These are phyloP conservation scores for Halictus ligatus DNA, from an alignment of 2,888 invertebrate species.

Conservation along the genomic window DNA sequence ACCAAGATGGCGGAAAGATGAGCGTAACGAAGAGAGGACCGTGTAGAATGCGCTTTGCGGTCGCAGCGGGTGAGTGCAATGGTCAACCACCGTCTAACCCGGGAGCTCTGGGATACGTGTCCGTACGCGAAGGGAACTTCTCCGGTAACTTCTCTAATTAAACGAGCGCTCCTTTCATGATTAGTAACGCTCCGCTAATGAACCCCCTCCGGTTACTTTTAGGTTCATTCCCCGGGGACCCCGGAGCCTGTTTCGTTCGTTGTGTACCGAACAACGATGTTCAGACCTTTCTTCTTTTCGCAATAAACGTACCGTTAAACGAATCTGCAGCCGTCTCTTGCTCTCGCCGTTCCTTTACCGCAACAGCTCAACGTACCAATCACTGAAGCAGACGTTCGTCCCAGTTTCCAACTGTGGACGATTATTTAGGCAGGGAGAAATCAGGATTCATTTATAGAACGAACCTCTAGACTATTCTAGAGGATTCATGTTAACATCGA, in stretches of 20 bases:
- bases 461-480: no score
- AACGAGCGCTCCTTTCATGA: conserved; percentile 61
- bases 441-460: no score
- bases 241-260: not conserved
- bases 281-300: not conserved
- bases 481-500: no score
- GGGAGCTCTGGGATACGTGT: conserved; percentile 56
- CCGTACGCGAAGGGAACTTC: conserved; percentile 56
- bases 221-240: not conserved
- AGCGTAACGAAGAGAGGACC: conserved; percentile 37
- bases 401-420: no score
- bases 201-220: conserved; percentile 51
- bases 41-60: conserved; percentile 66
- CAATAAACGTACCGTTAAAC: conserved; percentile 11
- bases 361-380: no score
- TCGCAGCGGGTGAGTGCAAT: conserved; percentile 66
- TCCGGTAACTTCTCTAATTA: conserved; percentile 70
- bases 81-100: conserved; percentile 71
- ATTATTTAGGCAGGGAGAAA: no score
- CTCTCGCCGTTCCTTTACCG: not conserved
- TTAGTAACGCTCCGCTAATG: conserved; percentile 62
- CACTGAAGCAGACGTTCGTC: not conserved
- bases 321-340: not conserved
- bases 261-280: not conserved
- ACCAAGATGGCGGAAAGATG: conserved; percentile 26